Conservation (phyloP, 2,113 vertebrate genomes). For the Mus musculus region GRCm39 chr7:46638001-46638500, state of each 20-base stretch:
- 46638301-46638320: not conserved
- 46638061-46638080: not conserved
- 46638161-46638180: too few relatives aligned
- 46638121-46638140: too few relatives aligned
- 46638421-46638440: not conserved
- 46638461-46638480: not conserved
- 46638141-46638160: too few relatives aligned
- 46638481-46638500: not conserved
- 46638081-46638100: not conserved
- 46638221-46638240: too few relatives aligned
- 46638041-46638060: not conserved
- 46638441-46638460: not conserved
- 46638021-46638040: not conserved
- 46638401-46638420: not conserved
- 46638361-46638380: not conserved
- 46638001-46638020: conserved; percentile 2
- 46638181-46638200: too few relatives aligned
- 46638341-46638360: not conserved
- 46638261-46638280: too few relatives aligned
- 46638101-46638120: too few relatives aligned
- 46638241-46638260: too few relatives aligned
- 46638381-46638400: not conserved
- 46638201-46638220: too few relatives aligned
- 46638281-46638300: not conserved
- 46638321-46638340: not conserved